Evolutionary conservation across 2,797 vertebrate species (phyloP), one percentile per base, ranked within the genome.

Genomic region (Thripadectes ignobilis): DNA sequence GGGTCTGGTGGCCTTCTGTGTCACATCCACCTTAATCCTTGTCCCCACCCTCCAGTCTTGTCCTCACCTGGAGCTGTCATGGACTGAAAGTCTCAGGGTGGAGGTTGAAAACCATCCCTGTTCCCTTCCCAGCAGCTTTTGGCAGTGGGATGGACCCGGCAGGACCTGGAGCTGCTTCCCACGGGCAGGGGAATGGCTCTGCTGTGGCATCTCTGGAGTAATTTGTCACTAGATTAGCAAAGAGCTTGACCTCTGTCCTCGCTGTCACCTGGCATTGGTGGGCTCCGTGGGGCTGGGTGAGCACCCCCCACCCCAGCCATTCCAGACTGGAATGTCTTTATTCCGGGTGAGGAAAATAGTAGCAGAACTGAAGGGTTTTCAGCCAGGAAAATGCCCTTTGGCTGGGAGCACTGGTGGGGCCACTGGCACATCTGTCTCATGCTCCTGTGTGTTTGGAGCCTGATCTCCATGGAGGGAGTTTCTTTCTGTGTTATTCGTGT

Each of bases 181-280:
- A 79, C n/a, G 3, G 61, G 67, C 21, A n/a, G 38, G 81, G 30
- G 67, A 5, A 9, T 0, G 13, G 43, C 73, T 83, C 78, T 5
- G 1, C 22, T 3, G 2, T 7, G 0, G 68, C 73, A 54, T 78
- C 88, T 65, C 69, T 1, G 1, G 84, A 58, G 30, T 84, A 61
- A 94, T 96, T 96, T 94, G 96, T 95, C 6, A 1, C 83, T 48
- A 72, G 83, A 91, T 95, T 92, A 94, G 83, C 77, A 14, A 54
- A 49, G 86, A 92, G 77, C 80, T 77, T 93, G 92, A 93, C 91
- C 92, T 88, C 69, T 92, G 91, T 83, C 93, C 86, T 48, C 2
- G 1, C 76, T 3, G 17, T 86, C 83, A 81, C 93, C 92, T 26
- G 65, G 32, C 45, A 41, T 6, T 49, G 49, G 77, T 59, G 85